Base-by-base conservation (phyloP, 1,140 invertebrate species). In the Caenorhabditis elegans region DNA sequence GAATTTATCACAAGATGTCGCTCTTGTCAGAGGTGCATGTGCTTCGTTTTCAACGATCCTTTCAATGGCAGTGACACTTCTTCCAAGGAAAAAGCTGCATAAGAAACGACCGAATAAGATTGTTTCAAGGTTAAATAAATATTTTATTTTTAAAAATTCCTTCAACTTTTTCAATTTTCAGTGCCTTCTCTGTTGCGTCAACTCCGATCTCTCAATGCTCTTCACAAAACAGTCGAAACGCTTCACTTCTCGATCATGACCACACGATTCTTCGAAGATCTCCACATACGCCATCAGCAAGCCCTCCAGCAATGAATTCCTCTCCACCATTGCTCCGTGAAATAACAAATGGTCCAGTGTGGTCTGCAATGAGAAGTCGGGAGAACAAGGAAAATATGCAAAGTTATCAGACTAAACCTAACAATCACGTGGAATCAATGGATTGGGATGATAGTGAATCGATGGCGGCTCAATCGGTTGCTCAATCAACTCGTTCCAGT, bases 61-160 rank as follows among this genome's bases (percentile, higher is more conserved):
- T 34, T 28, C 78, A 24, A 46, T 55, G 70, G 60, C 60, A 0
- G 75, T 82, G 2, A 31, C 75, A 11, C 10, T 82, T n/a, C 47
- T 82, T 77, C 80, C 80, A 2, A 82, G 80, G 31, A 82, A 82
- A 46, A 26, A n/a, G n/a, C 13, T 76, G 19, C 80, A 82, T 24
- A 49, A 77, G n/a, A 77, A 65, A 28, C 77, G 34, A 47, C 65
- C 80, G 6, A 82, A 82, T 28, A 43, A 48, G 13, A 46, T 77
- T 1, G 28, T 82, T 46, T 51, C 70, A 5, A 80, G 78, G 78
- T 79, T 28, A n/a, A 6, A n/a, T 75, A 75, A 53, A 6, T 22
- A 22, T 26, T 53, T 17, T 22, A 26, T 6, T 19, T 6, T 53
- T 19, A 10, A 6, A 22, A n/a, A 5, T 53, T 53, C n/a, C n/a